Base-by-base conservation (phyloP, 2,888 invertebrate species). In the Antitype chi region DNA sequence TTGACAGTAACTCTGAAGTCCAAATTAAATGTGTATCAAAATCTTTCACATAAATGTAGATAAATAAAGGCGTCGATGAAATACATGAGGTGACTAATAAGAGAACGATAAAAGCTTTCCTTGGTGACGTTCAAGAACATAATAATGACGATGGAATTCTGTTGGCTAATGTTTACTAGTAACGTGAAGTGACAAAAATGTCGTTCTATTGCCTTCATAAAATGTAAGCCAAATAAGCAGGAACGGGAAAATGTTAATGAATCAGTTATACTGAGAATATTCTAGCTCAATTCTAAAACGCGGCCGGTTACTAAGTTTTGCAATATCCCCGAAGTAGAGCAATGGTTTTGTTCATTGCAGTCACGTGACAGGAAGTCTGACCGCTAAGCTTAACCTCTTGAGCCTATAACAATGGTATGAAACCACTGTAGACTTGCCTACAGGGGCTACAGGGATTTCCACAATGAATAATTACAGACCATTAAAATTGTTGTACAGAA, bases 291-390 rank as follows among this genome's bases (percentile, higher is more conserved):
- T 76, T 66, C 25, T 59, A 59, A 76, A 59, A 43, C 28, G 32
- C 32, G 64, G 64, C 57, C 77, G 78, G 23, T 78, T 64, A 38
- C 84, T 8, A 52, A 64, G 32, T 84, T 80, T 67, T 38, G 63
- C 67, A 85, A 81, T 79, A 55, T 60, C 62, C 62, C 52, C 57
- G 17, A 85, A 81, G 82, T 82, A 28, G 84, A 66, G 73, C 78
- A 78, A 78, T 69, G 49, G 70, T 74, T 74, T 71, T 62, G 79
- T 66, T 25, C 20, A 82, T 72, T 70, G 47, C 66, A 69, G 64
- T 74, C 70, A 86, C 74, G 84, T 70, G 57, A 68, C 84, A 78
- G 83, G 83, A 84, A 86, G 74, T 74, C 57, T 66, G 17, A 70
- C 84, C 62, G 79, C 38, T 72, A 74, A 71, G 84, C 62, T 63